These are phyloP conservation scores for Amphimallon solstitiale DNA, from an alignment of 2,888 invertebrate genomes.

Conservation along the genomic window DNA sequence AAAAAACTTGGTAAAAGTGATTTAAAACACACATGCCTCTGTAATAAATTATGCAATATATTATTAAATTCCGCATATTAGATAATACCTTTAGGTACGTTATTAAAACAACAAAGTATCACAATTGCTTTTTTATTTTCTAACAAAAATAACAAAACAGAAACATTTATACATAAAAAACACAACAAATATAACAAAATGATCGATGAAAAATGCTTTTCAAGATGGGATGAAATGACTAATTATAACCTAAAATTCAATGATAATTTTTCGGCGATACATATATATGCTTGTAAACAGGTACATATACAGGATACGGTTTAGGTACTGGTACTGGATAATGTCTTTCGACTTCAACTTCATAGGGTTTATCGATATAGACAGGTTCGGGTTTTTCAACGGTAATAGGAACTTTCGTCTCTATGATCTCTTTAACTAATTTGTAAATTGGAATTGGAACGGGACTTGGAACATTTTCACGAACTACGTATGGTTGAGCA, in stretches of 20 bases:
- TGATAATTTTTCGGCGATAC: slow-evolving; percentile 28
- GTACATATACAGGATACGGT: slow-evolving; percentile 79
- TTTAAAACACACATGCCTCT: too few relatives aligned
- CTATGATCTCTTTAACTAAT: slow-evolving; percentile 76
- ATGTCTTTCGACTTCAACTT: slow-evolving; percentile 79
- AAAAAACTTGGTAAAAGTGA: too few relatives aligned
- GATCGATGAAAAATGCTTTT: background rate
- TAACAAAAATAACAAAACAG: too few relatives aligned
- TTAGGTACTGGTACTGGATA: slow-evolving; percentile 73
- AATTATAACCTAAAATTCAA: background rate
- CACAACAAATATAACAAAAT: background rate
- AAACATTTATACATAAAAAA: too few relatives aligned
- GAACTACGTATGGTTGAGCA: slow-evolving; percentile 80
- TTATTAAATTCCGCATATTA: too few relatives aligned
- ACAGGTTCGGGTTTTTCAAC: slow-evolving; percentile 78
- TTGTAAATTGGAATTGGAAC: slow-evolving; percentile 79
- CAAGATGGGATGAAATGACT: slow-evolving; percentile 11
- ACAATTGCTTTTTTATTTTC: too few relatives aligned
- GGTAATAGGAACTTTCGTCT: slow-evolving; percentile 78
- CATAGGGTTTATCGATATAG: slow-evolving; percentile 79
- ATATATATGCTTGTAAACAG: slow-evolving; percentile 78
- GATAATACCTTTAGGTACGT: too few relatives aligned
- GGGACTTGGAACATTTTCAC: slow-evolving; percentile 76
- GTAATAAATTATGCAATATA: too few relatives aligned
- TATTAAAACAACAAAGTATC: too few relatives aligned